phyloP scores from a whole-genome alignment of 1,140 invertebrate genomes.

The Lordiphosa clarofinis region DNA sequence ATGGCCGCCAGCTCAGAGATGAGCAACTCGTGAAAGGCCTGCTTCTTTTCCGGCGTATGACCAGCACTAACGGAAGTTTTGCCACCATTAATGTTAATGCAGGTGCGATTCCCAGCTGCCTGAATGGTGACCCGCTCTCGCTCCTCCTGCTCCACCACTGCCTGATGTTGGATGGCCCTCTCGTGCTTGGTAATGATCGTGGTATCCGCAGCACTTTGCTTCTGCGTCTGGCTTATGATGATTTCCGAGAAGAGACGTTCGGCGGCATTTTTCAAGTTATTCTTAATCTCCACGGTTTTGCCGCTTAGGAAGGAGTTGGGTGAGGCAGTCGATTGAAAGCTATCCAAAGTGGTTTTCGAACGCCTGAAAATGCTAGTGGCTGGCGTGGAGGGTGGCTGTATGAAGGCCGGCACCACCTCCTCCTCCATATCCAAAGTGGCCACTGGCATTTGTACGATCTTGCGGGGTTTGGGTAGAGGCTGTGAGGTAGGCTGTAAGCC shows the following conservation, averaged over 20 bases:
- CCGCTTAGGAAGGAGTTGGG: conserved; percentile 41
- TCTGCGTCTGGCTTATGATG: conserved; percentile 68
- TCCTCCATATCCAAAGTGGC: conserved; percentile 72
- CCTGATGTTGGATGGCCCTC: conserved; percentile 61
- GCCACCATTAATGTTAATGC: conserved; percentile 54
- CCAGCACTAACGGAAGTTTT: conserved; percentile 52
- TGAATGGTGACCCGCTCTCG: conserved; percentile 32
- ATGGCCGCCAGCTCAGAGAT: conserved; percentile 79
- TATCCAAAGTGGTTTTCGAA: conserved; percentile 72
- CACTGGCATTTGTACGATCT: conserved; percentile 70
- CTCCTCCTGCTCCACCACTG: conserved; percentile 60
- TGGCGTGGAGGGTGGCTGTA: conserved; percentile 26
- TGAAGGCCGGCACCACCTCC: conserved; percentile 32
- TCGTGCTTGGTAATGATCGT: conserved; percentile 76
- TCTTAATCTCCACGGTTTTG: conserved; percentile 72
- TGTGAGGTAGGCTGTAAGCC: conserved; percentile 60
- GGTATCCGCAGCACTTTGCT: conserved; percentile 42
- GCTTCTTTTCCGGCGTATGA: conserved; percentile 74
- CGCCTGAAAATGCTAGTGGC: conserved; percentile 61
- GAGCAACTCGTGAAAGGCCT: conserved; percentile 77
- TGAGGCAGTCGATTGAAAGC: conserved; percentile 25
- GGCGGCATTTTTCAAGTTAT: conserved; percentile 76
- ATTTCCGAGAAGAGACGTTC: conserved; percentile 79
- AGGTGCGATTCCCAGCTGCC: conserved; percentile 50
- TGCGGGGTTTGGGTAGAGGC: conserved; percentile 64